A percentile compares a stretch with the other conserved stretches of the same genome.
Conservation (phyloP, 2,888 invertebrate genomes). For the Callosobruchus maculatus region DNA sequence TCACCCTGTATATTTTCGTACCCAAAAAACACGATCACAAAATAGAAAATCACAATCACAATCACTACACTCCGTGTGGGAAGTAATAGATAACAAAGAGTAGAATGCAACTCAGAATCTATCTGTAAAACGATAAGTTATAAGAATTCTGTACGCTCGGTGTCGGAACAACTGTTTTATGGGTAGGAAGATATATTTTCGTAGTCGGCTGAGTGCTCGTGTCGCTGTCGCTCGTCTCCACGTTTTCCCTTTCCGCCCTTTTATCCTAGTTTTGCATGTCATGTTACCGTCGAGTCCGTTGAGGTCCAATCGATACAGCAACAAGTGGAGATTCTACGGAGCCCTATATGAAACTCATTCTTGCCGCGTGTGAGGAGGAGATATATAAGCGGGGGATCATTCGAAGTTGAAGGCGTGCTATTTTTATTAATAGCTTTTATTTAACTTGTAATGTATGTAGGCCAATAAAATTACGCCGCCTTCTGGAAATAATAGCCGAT, state of each 20-base stretch:
- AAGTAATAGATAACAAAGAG: neutral
- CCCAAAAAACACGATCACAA: no score
- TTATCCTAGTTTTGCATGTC: neutral
- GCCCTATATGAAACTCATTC: no score
- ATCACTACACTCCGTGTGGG: no score
- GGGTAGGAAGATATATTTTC: neutral
- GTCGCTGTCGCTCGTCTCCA: neutral
- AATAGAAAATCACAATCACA: no score
- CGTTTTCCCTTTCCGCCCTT: neutral
- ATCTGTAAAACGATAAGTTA: neutral
- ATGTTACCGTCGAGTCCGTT: neutral
- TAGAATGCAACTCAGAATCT: neutral
- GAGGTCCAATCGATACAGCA: constrained; percentile 25
- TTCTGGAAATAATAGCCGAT: no score
- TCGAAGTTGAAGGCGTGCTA: no score
- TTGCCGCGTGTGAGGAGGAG: no score
- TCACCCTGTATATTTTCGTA: no score
- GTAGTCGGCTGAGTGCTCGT: neutral
- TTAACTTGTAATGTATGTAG: no score
- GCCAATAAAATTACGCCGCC: no score
- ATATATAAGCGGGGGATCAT: neutral
- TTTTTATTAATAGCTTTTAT: no score
- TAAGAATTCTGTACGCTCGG: neutral
- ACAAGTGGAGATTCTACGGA: constrained; percentile 20
- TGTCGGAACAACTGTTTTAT: neutral